Evolutionary conservation across 1,140 invertebrate genomes (phyloP).

Genomic region (Cheumatopsyche charites): DNA sequence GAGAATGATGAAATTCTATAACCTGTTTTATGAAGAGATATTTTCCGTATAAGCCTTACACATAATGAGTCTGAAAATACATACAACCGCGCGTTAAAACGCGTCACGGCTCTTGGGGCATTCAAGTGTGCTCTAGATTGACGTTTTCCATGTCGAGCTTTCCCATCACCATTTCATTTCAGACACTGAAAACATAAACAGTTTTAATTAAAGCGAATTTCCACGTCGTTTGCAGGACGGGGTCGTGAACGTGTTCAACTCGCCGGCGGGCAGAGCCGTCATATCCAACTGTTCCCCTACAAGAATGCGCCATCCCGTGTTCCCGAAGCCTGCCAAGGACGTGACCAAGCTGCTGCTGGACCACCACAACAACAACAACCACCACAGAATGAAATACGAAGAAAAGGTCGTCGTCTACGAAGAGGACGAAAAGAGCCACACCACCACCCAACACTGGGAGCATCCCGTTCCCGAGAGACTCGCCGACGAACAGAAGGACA

Average conservation of each 20-base stretch:
- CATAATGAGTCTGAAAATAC: too few species aligned
- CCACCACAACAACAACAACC: conserved; percentile 25
- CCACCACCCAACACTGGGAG: conserved; percentile 4
- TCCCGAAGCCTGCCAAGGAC: conserved; percentile 18
- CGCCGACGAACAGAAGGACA: neutral
- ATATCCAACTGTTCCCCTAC: conserved; percentile 26
- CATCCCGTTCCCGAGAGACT: neutral
- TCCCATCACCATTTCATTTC: too few species aligned
- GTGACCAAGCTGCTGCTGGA: conserved; percentile 38
- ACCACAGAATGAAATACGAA: neutral
- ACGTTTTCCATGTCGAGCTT: too few species aligned
- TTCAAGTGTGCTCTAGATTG: too few species aligned
- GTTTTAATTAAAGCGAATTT: too few species aligned
- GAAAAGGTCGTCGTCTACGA: conserved; percentile 17
- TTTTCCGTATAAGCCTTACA: too few species aligned
- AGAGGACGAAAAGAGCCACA: conserved; percentile 7
- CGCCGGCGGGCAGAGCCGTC: conserved; percentile 44
- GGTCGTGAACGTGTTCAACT: conserved; percentile 45
- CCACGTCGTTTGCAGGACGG: conserved; percentile 38
- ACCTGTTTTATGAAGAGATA: too few species aligned
- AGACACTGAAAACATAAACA: too few species aligned
- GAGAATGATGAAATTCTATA: too few species aligned
- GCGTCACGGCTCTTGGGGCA: too few species aligned
- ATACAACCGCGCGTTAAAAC: too few species aligned
- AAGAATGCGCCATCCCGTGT: conserved; percentile 17